Base-by-base conservation (phyloP, 1,140 invertebrate species). In the Trichonephila inaurata region DNA sequence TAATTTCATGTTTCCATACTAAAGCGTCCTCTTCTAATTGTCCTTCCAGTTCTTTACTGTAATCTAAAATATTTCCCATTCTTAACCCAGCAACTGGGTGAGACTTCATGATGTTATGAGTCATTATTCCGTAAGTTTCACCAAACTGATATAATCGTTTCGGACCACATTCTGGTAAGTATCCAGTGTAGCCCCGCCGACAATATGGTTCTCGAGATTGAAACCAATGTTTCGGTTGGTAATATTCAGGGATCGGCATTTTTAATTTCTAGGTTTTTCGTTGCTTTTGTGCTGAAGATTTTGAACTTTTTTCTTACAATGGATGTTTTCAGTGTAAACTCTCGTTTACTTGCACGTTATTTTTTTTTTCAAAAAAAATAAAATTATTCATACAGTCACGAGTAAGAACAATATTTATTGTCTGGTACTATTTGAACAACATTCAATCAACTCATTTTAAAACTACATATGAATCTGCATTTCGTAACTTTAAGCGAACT, bases 141-240 rank as follows among this genome's bases (percentile, higher is more conserved):
- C 83, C 85, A 24, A 93, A 81, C n/a, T 93, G 92, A 19, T 60
- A 93, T 5, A 87, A n/a, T 18, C 92, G 44, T 93, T 7, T 60
- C 1, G 83, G 83, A 18, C 92, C 92, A 81, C 77, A 93, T 21
- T 82, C 51, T 33, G 92, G 92, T 5, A 93, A 28, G 33, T 88
- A 93, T 21, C 92, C 92, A 3, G 92, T 88, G 44, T 93, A 93
- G 2, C 92, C 92, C 51, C 66, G 92, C 33, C 24, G 88, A 40
- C 44, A 93, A 81, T 14, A n/a, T 16, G 92, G 92, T 88, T 93
- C 92, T 5, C 85, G 92, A 81, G 66, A 82, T 81, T 92, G 81
- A 60, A 85, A 92, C n/a, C 61, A 92, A 33, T 85, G 40, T 21
- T 86, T 85, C 19, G 62, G 8, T 28, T 66, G 24, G 40, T 92